Evolutionary conservation across 53 echinoderm and acorn worm species (phyloP), one percentile per base, ranked within the genome.

Genomic region (Mesocentrotus franciscanus): DNA sequence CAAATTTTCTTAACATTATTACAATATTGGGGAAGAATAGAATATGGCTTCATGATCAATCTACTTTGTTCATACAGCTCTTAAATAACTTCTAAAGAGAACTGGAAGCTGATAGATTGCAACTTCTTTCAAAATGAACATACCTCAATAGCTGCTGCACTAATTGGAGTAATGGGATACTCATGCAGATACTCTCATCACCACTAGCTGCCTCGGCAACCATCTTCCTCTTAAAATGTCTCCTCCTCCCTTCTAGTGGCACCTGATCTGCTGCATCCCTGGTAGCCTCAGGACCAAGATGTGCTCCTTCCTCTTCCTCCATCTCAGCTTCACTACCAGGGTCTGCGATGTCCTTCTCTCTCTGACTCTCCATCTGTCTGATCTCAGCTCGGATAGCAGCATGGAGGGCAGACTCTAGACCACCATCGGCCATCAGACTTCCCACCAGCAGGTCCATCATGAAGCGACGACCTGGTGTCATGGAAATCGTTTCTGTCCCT

Each of bases 401-500:
- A 58, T 98, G 96, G 66, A 98, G 97, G 90, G 98, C 98, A 0
- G 97, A 98, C 92, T 98, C 97, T 8, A 98, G 97, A 9, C 98
- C 98, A 8, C 98, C 98, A 57, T 98, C 98, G 1, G 98, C 98
- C 98, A 98, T 98, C 66, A 98, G 92, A 79, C 98, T 98, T 3
- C 98, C 97, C 0, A 98, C 98, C 15, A 98, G 96, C 8, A 98
- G 98, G 68, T 98, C 98, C 98, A 98, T 98, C 98, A 98, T 98
- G 95, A 98, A 98, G 24, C 98, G 97, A 42, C 97, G 96, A 29
- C 98, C 98, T 1, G 98, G 97, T 24, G 98, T 98, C 98, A 98
- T 98, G 0, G 97, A 95, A 32, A 98, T 94, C 30, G 94, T 98
- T 91, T 98, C 98, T 55, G 97, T 98, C 12, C 97, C 98, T 98